Evolutionary conservation across 2,888 invertebrate species (phyloP).

Genomic region (Cerastoderma edule): DNA sequence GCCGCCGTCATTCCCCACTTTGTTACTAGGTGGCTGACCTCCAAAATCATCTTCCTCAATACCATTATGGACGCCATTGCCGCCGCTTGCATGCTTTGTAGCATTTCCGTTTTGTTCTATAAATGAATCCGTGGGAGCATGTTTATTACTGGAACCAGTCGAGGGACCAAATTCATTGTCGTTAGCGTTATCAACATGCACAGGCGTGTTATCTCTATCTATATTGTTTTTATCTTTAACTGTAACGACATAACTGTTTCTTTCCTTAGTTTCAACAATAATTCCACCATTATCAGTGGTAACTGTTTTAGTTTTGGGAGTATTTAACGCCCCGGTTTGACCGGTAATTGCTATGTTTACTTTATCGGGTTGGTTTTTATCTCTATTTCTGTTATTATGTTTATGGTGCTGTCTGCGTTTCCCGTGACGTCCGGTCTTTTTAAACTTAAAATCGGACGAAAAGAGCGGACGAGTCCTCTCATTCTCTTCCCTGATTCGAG

Average conservation of each 20-base stretch:
- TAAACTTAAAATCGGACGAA: slow-evolving; percentile 59
- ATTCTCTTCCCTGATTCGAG: slow-evolving; percentile 21
- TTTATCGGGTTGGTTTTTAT: neutral
- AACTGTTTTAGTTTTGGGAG: slow-evolving; percentile 3
- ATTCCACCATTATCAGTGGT: neutral
- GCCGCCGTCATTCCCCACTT: neutral
- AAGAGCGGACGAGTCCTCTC: slow-evolving; percentile 49
- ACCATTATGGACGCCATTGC: slow-evolving; percentile 19
- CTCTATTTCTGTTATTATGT: slow-evolving; percentile 9
- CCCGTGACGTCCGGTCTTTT: slow-evolving; percentile 29
- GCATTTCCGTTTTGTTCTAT: slow-evolving; percentile 12
- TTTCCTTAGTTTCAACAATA: no score
- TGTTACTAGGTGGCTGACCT: neutral
- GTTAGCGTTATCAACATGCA: no score
- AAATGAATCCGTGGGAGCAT: slow-evolving; percentile 12
- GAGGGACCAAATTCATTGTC: no score
- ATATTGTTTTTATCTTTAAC: no score
- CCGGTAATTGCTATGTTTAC: slow-evolving; percentile 16
- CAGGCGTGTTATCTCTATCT: no score
- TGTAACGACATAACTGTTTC: no score
- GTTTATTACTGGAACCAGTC: neutral
- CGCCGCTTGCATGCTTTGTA: neutral
- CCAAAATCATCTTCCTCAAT: slow-evolving; percentile 35
- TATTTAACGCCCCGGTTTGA: slow-evolving; percentile 19
- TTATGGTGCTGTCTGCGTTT: slow-evolving; percentile 20